These are phyloP conservation scores for Coelopa frigida DNA, from an alignment of 1,140 invertebrate genomes.

Conservation along the genomic window DNA sequence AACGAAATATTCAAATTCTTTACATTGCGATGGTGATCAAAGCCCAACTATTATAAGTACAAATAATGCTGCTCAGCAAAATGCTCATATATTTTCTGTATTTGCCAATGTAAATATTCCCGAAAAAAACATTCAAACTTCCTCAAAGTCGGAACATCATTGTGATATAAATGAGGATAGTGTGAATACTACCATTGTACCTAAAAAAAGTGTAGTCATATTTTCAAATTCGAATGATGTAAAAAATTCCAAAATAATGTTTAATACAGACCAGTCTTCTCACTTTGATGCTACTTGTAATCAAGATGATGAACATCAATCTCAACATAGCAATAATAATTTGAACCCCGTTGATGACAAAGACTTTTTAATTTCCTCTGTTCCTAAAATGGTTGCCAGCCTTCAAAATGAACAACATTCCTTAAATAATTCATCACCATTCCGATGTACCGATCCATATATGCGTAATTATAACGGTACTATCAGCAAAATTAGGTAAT, in stretches of 20 bases:
- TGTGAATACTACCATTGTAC: no score
- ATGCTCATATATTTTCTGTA: slow-evolving; percentile 34
- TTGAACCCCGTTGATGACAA: slow-evolving; percentile 17
- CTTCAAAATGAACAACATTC: slow-evolving; percentile 26
- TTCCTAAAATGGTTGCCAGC: slow-evolving; percentile 35
- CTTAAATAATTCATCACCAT: slow-evolving; percentile 34
- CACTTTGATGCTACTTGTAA: slow-evolving; percentile 7
- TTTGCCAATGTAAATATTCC: slow-evolving; percentile 39
- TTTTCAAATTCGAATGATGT: no score
- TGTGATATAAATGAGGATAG: no score
- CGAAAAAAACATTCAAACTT: slow-evolving; percentile 30
- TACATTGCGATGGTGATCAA: slow-evolving; percentile 21
- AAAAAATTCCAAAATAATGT: no score
- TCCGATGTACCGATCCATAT: slow-evolving; percentile 20
- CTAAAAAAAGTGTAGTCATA: no score
- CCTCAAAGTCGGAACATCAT: slow-evolving; percentile 17
- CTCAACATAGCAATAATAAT: slow-evolving; percentile 10
- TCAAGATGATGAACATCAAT: not conserved
- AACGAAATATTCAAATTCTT: slow-evolving; percentile 1
- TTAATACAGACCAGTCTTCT: no score
- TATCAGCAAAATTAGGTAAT: slow-evolving; percentile 10
- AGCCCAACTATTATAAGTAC: slow-evolving; percentile 21
- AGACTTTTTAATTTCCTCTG: slow-evolving; percentile 24
- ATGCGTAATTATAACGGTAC: slow-evolving; percentile 3
- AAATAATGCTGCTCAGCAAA: slow-evolving; percentile 10